phyloP scores from a whole-genome alignment of 1,140 invertebrate species.

The Anoplolepis gracilipes region DNA sequence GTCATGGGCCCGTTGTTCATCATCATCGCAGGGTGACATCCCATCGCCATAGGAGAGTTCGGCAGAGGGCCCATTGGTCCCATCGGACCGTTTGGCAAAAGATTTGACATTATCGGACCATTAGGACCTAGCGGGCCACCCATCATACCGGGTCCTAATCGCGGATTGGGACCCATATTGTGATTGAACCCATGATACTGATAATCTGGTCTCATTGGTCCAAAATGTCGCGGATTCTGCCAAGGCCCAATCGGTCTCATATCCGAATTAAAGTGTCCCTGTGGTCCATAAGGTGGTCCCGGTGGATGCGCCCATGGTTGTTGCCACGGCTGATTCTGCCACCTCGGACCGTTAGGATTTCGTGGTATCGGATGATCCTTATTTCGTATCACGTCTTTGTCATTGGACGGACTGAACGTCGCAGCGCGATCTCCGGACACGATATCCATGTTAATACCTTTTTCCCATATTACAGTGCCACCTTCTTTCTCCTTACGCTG shows the following conservation, averaged over 20 bases:
- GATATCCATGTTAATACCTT: conserved; percentile 76
- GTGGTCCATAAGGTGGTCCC: conserved; percentile 75
- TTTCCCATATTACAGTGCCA: conserved; percentile 81
- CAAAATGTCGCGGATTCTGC: conserved; percentile 83
- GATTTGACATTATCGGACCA: conserved; percentile 79
- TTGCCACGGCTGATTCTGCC: conserved; percentile 83
- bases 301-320: conserved; percentile 81
- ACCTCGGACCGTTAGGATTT: conserved; percentile 80
- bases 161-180: conserved; percentile 75
- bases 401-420: conserved; percentile 66
- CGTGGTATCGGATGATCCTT: conserved; percentile 75
- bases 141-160: conserved; percentile 80
- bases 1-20: conserved; percentile 78
- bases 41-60: conserved; percentile 71
- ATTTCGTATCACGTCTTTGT: conserved; percentile 68
- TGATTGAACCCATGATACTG: conserved; percentile 83
- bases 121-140: conserved; percentile 81
- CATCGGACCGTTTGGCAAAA: conserved; percentile 76
- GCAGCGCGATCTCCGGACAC: conserved; percentile 62
- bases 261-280: conserved; percentile 80
- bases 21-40: conserved; percentile 70
- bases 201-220: conserved; percentile 81
- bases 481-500: conserved; percentile 88
- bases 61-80: conserved; percentile 73
- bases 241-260: conserved; percentile 81